Percentiles rank a stretch among this genome's conserved stretches.
Conservation (phyloP, 1,140 invertebrate genomes). For the Daktulosphaira vitifoliae region DNA sequence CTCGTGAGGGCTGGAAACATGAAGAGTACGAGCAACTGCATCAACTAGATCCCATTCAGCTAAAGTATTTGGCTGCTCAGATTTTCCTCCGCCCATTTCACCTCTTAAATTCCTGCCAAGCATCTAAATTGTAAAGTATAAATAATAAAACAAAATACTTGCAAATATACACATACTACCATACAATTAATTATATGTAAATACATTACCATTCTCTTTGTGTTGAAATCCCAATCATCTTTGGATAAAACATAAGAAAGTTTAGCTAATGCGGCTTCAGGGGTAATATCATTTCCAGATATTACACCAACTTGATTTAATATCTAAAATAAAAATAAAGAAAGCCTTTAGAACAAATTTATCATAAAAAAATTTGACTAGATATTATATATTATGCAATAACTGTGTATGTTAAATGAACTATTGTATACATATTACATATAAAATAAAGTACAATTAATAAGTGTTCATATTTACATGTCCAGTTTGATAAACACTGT, state of each 20-base stretch:
- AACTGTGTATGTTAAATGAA: too few relatives aligned
- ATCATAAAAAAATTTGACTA: too few relatives aligned
- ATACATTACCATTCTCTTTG: conserved; percentile 62
- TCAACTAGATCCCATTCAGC: conserved; percentile 55
- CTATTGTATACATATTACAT: too few relatives aligned
- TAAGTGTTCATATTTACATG: conserved; percentile 46
- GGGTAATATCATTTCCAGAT: conserved; percentile 88
- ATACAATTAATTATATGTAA: too few relatives aligned
- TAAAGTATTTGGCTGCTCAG: conserved; percentile 34
- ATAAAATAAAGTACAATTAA: too few relatives aligned
- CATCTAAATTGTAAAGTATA: conserved; percentile 33
- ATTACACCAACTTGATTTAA: conserved; percentile 63
- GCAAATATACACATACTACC: background rate
- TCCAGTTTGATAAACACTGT: conserved; percentile 72
- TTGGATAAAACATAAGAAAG: conserved; percentile 84
- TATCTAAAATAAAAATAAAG: conserved; percentile 41
- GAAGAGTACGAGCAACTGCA: conserved; percentile 55
- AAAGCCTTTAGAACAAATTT: too few relatives aligned
- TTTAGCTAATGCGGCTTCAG: conserved; percentile 87
- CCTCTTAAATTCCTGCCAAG: conserved; percentile 62
- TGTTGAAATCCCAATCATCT: conserved; percentile 60
- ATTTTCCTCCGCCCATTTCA: conserved; percentile 49
- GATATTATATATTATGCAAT: too few relatives aligned
- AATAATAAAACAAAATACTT: background rate
- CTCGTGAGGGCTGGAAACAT: conserved; percentile 59